Base-by-base conservation (phyloP, 2,113 vertebrate species). In the Poecilia latipinna region DNA sequence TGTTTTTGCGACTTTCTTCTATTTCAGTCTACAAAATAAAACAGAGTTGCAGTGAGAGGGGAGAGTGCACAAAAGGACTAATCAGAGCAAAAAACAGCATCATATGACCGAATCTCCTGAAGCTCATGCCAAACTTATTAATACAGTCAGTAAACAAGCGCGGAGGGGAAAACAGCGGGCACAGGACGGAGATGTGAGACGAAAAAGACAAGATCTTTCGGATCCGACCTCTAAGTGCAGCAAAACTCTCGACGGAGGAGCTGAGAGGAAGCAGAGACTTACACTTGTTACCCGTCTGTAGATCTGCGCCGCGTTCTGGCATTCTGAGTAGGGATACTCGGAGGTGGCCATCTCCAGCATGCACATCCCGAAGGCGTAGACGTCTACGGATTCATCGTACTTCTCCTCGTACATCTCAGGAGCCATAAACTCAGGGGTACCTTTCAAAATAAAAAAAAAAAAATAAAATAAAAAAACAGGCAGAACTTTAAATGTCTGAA, bases 391-490 rank as follows among this genome's bases (percentile, higher is more conserved):
- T 73, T 99, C 98, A 91, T 99, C 98, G 15, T 99, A 99, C 94
- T 99, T 99, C 95, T 99, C 98, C 89, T 99, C 98, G 86, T 99
- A 99, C 98, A 99, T 99, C 96, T 99, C 98, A 68, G 98, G 98
- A 77, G 98, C 98, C 98, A 99, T 99, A 93, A 99, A 99, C 94
- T 99, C 98, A 85, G 98, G 98, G 87, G 97, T 99, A 94, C 98
- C 98, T 99, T 35, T 94, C 28, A 26, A 51, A 32, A 31, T 0
- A 28, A 28, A 28, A 28, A 28, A 28, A 28, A 28, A 1, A 28
- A 3, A 28, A 37, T 15, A 42, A 28, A 28, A 92, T 94, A 65
- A 35, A 17, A 0, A 4, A 5, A 28, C 24, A 57, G 8, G 39
- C 39, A 42, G 39, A 42, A n/a, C 2, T 57, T 57, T 57, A 57